These are phyloP conservation scores for Malurus melanocephalus DNA, from an alignment of 2,113 vertebrate species.

Conservation along the genomic window DNA sequence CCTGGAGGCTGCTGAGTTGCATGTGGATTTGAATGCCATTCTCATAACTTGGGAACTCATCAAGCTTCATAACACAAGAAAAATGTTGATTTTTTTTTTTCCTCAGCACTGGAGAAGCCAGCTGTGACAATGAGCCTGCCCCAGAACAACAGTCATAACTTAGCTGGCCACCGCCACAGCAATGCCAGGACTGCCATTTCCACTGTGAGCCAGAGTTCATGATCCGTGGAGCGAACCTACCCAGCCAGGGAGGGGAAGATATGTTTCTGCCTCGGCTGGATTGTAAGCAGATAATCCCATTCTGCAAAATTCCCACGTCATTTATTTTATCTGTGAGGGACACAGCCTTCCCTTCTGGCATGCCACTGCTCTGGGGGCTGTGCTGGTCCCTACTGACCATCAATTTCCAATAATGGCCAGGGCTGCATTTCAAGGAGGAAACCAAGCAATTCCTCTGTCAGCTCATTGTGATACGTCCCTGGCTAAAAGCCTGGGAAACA, in stretches of 20 bases:
- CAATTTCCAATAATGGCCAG: background rate
- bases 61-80: background rate
- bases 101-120: background rate
- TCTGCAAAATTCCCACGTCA: background rate
- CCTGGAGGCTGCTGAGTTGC: background rate
- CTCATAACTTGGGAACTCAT: background rate
- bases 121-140: background rate
- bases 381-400: background rate
- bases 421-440: constrained; percentile 10
- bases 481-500: constrained; percentile 32
- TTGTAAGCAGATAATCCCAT: background rate
- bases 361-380: background rate
- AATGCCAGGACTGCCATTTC: background rate
- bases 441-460: background rate
- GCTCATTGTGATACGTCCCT: background rate
- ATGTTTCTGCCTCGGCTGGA: background rate
- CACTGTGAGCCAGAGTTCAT: background rate
- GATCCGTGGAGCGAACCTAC: background rate
- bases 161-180: background rate
- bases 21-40: background rate
- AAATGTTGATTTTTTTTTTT: background rate
- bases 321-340: background rate
- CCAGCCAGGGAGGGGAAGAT: background rate
- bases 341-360: background rate
- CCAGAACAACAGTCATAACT: background rate